Evolutionary conservation across 2,797 vertebrate genomes (phyloP).

Genomic region (Tangara arthus): DNA sequence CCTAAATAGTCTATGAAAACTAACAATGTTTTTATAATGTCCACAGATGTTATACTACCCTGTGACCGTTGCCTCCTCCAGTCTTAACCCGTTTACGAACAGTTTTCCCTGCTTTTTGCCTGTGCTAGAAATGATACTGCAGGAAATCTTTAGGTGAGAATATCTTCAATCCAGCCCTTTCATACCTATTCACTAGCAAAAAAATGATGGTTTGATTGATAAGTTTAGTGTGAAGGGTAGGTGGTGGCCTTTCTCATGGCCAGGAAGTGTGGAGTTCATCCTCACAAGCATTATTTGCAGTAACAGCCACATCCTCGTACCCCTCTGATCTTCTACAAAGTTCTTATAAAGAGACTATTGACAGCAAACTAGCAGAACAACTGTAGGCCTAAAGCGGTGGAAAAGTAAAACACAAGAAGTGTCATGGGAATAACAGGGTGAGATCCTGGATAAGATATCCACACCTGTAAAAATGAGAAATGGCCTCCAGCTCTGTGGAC

Average conservation of each 20-base stretch:
- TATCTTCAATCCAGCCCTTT: neutral
- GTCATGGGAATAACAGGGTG: neutral
- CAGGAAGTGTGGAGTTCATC: neutral
- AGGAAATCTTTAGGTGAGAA: neutral
- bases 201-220: neutral
- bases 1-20: neutral
- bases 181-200: neutral
- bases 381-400: neutral
- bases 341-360: neutral
- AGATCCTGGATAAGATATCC: neutral
- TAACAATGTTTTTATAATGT: neutral
- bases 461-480: neutral
- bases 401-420: neutral
- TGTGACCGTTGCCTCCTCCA: neutral
- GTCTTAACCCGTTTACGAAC: neutral
- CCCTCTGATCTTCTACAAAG: neutral
- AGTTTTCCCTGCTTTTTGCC: neutral
- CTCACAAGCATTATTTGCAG: neutral
- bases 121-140: neutral
- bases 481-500: neutral
- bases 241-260: neutral
- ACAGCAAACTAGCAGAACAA: neutral
- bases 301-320: rapidly evolving
- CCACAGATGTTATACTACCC: neutral
- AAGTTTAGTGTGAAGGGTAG: neutral